Conservation (phyloP, 2,113 vertebrate species). For the Pollimyrus isidori region DNA sequence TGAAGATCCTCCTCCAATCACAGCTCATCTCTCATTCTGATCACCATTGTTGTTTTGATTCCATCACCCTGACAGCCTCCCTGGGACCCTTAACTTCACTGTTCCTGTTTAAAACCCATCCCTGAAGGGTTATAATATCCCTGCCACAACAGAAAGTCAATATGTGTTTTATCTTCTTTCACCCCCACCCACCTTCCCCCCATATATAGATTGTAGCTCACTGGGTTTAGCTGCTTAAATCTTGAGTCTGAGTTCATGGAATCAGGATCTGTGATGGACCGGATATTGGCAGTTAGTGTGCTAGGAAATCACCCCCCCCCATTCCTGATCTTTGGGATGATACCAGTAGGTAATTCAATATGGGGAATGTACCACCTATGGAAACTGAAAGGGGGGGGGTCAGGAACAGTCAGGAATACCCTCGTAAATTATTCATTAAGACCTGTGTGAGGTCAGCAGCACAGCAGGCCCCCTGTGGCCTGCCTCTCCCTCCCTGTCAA, state of each 20-base stretch:
- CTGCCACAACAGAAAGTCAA: neutral
- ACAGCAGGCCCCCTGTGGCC: neutral
- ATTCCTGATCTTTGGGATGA: neutral
- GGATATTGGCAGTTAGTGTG: conserved; percentile 26
- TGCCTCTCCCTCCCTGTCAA: neutral
- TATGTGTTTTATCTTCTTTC: neutral
- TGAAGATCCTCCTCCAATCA: neutral
- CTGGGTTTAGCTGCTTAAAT: conserved; percentile 20
- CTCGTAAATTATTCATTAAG: neutral
- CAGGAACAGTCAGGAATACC: neutral
- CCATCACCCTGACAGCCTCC: neutral
- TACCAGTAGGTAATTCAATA: neutral
- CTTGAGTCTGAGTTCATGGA: conserved; percentile 25
- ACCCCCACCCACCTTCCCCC: neutral
- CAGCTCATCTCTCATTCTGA: neutral
- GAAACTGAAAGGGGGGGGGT: neutral
- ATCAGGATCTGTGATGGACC: conserved; percentile 22
- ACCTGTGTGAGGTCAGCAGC: neutral
- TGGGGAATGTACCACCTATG: neutral
- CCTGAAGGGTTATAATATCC: neutral
- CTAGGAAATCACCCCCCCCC: neutral
- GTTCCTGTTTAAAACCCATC: neutral
- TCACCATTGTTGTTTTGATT: neutral
- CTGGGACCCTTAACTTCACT: neutral
- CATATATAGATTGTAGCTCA: conserved; percentile 35